Evolutionary conservation across 2,113 vertebrate genomes (phyloP), one percentile per base, ranked within the genome.

Genomic region (Catagonus wagneri): DNA sequence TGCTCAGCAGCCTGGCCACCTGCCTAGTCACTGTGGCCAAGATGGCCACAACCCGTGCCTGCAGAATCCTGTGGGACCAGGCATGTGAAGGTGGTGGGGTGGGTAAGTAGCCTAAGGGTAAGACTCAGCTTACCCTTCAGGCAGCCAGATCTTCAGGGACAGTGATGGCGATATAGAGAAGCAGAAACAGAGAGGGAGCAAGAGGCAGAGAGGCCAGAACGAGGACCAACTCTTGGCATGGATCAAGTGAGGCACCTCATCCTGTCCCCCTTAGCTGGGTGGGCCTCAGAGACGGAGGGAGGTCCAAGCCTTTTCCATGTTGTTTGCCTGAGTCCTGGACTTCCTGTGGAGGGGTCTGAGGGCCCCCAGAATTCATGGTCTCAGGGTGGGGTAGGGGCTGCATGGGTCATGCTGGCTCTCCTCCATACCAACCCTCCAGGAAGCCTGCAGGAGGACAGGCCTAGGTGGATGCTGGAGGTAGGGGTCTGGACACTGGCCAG

Each of bases 31-130:
- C 44, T 52, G 71, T 32, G 60, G 95, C 95, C 83, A 94, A 90
- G 54, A 76, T 86, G 74, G 95, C 86, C 96, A 96, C 68, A 96
- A 94, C 39, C 89, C 93, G 29, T 85, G 90, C 78, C 95, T 83
- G 2, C 68, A 89, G 68, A 89, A 94, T 85, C 58, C 95, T 96
- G 91, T 65, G 78, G 92, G 36, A 36, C 56, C n/a, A 61, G 60
- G 58, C 6, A 1, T 85, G 94, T 89, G 94, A 95, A 95, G 69
- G 94, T n/a, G 52, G 79, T 89, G 15, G 66, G n/a, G 74, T 83
- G 34, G 72, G 61, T 25, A 88, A 81, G 75, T 36, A 87, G n/a
- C 65, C 80, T 69, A 74, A 91, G 89, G 39, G 44, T 60, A 13
- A 94, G 44, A 66, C 68, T 85, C 17, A 20, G 34, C 63, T 61